Percentiles rank a stretch among this genome's conserved stretches.
Evolutionary conservation across 2,888 invertebrate species (phyloP).

Genomic region (Drosophila hamatofila): DNA sequence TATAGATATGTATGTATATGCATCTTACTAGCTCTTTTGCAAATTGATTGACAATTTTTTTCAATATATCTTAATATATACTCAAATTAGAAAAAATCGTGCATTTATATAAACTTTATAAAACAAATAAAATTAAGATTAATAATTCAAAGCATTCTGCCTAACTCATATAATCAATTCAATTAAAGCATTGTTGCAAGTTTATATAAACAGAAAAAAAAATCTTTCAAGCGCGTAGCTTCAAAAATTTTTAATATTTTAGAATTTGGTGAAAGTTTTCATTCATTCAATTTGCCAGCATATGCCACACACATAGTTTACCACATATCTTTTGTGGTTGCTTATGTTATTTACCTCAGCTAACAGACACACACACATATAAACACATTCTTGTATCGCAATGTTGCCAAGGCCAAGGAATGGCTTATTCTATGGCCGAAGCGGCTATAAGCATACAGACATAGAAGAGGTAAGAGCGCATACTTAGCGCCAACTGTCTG

Average conservation of each 20-base stretch:
- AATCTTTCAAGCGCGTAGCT: no score
- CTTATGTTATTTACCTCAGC: slow-evolving; percentile 13
- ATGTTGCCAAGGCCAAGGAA: slow-evolving; percentile 45
- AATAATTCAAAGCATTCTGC: no score
- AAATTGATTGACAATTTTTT: no score
- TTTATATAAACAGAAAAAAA: no score
- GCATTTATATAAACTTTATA: no score
- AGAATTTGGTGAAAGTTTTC: background rate
- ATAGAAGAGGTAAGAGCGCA: slow-evolving; percentile 32
- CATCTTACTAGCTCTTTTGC: no score
- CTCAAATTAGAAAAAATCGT: no score
- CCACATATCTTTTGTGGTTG: slow-evolving; percentile 19
- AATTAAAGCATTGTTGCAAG: no score
- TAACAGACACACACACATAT: background rate
- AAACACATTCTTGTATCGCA: background rate
- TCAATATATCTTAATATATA: no score
- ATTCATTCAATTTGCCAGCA: background rate
- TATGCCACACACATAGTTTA: slow-evolving; percentile 2
- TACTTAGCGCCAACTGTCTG: slow-evolving; percentile 49
- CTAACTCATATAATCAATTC: no score
- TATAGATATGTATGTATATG: no score
- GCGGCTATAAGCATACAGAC: background rate
- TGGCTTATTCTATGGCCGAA: slow-evolving; percentile 21
- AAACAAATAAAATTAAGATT: no score
- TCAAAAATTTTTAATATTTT: background rate